phyloP scores from a whole-genome alignment of 2,797 vertebrate species.

The Arctocebus calabarensis region DNA sequence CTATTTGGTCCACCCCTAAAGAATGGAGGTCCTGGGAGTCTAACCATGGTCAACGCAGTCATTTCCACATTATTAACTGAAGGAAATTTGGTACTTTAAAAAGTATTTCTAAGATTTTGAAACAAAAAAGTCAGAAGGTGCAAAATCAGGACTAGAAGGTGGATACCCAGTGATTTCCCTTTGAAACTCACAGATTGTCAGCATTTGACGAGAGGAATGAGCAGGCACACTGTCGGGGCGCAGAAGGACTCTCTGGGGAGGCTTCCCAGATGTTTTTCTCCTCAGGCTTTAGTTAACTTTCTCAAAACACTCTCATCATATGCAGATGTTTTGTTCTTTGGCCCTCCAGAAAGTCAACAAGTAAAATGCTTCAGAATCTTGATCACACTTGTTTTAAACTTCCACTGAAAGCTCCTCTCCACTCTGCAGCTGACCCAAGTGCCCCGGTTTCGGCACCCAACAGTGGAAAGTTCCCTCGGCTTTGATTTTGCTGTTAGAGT shows the following conservation, averaged over 20 bases:
- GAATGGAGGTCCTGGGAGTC: not conserved
- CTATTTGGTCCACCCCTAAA: not conserved
- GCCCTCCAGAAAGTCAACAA: not conserved
- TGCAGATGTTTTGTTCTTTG: not conserved
- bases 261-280: not conserved
- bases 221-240: not conserved
- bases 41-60: not conserved
- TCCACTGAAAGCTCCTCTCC: not conserved
- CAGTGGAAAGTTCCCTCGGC: not conserved
- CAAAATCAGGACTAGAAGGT: not conserved
- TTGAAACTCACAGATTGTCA: not conserved
- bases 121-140: not conserved
- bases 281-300: not conserved
- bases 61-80: not conserved
- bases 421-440: not conserved
- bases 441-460: too few relatives aligned
- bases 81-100: not conserved
- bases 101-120: not conserved
- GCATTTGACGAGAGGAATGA: not conserved
- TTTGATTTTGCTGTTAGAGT: not conserved
- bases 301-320: not conserved
- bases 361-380: not conserved
- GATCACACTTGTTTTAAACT: not conserved
- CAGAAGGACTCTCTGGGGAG: not conserved
- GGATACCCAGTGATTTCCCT: not conserved